phyloP scores from a whole-genome alignment of 2,888 invertebrate genomes.

The Campopleginae sp. region DNA sequence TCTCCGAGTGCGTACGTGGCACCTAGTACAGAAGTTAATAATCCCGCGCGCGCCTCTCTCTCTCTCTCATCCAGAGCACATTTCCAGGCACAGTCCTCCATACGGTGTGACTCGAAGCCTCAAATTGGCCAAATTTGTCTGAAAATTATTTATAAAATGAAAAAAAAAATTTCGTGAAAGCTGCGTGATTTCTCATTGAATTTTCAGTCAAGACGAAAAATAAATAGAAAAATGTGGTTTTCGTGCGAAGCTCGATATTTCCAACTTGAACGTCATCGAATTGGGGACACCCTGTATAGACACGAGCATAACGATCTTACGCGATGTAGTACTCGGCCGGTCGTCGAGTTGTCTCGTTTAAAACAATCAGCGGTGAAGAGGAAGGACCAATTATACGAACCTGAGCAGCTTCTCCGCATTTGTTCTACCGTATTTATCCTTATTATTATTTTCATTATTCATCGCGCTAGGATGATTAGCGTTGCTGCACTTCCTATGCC shows the following conservation, averaged over 20 bases:
- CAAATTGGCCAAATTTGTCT: not conserved
- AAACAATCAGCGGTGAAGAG: constrained; percentile 82
- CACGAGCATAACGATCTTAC: constrained; percentile 25
- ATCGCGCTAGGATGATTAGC: constrained; percentile 16
- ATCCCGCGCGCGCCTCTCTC: constrained; percentile 74
- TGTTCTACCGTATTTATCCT: constrained; percentile 50
- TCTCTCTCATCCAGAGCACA: constrained; percentile 53
- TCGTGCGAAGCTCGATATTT: too few relatives aligned
- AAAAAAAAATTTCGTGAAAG: too few relatives aligned
- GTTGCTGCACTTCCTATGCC: not conserved
- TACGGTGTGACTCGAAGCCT: not conserved
- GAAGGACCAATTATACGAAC: constrained; percentile 82
- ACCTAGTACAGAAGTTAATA: constrained; percentile 71
- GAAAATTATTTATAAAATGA: not conserved
- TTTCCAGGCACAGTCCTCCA: constrained; percentile 31
- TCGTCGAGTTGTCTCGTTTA: constrained; percentile 82
- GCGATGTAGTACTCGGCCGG: constrained; percentile 37
- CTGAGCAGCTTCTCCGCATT: constrained; percentile 67
- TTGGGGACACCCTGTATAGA: not conserved
- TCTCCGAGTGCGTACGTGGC: constrained; percentile 36
- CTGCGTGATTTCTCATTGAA: too few relatives aligned
- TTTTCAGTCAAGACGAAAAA: too few relatives aligned
- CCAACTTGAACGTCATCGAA: not conserved
- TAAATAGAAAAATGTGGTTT: too few relatives aligned
- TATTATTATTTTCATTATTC: constrained; percentile 55